A percentile compares a stretch with the other conserved stretches of the same genome.
Evolutionary conservation across 2,888 invertebrate species (phyloP).

Genomic region (Diarsia rubi): DNA sequence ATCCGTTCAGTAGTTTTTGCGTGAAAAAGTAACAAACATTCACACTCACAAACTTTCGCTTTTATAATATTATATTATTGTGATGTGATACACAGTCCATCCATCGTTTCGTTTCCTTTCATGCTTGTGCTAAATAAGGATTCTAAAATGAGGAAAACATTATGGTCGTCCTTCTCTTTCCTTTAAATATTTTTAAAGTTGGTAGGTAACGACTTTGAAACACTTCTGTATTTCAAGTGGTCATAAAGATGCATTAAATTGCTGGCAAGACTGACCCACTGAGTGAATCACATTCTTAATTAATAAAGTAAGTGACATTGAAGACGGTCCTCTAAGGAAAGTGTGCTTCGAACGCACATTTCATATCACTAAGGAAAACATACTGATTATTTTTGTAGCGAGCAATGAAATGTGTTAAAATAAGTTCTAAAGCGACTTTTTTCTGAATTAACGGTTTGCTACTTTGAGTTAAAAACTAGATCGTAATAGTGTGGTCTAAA

Average conservation of each 20-base stretch:
- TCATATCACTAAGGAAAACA: neutral
- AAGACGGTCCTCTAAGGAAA: neutral
- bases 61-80: too few relatives aligned
- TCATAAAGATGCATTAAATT: neutral
- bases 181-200: neutral
- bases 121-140: neutral
- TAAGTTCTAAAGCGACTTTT: neutral
- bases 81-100: too few relatives aligned
- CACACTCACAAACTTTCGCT: too few relatives aligned
- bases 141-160: neutral
- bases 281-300: conserved; percentile 24
- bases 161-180: neutral
- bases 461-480: neutral
- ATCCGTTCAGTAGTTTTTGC: too few relatives aligned
- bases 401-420: too few relatives aligned
- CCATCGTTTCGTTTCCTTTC: too few relatives aligned
- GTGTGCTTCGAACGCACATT: neutral
- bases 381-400: neutral
- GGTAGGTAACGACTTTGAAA: neutral
- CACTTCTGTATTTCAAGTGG: conserved; percentile 6
- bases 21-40: too few relatives aligned
- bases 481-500: neutral
- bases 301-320: conserved; percentile 17
- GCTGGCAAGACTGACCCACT: neutral
- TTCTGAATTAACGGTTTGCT: neutral